Conservation (phyloP, 2,888 invertebrate species). For the Cybosia mesomella region DNA sequence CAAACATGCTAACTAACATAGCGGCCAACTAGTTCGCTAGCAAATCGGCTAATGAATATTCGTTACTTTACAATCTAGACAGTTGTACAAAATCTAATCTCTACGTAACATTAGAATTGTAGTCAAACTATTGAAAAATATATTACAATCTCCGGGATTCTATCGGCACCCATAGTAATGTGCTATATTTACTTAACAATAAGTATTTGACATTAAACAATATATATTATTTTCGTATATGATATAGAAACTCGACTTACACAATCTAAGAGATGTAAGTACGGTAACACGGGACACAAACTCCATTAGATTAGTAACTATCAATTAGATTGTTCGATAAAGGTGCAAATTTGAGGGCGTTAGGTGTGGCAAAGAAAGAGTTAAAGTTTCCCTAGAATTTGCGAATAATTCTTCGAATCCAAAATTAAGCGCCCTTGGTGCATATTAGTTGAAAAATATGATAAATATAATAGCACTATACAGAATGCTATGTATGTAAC, state of each 20-base stretch:
- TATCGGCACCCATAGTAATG: slow-evolving; percentile 27
- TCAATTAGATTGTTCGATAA: neutral
- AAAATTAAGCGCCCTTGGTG: no score
- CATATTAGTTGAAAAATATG: no score
- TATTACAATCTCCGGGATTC: slow-evolving; percentile 36
- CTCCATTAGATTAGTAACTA: neutral
- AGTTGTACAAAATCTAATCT: slow-evolving; percentile 50
- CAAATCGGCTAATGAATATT: slow-evolving; percentile 15
- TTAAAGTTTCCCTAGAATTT: no score
- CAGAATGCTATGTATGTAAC: no score
- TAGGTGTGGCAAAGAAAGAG: neutral
- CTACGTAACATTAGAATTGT: slow-evolving; percentile 46
- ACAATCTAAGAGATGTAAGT: neutral
- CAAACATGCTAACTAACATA: slow-evolving; percentile 17
- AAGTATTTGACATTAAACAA: slow-evolving; percentile 28
- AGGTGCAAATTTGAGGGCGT: slow-evolving; percentile 10
- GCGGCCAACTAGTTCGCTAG: slow-evolving; percentile 6
- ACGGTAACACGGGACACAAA: neutral
- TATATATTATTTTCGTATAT: slow-evolving; percentile 22
- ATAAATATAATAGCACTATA: no score
- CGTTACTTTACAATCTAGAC: slow-evolving; percentile 32
- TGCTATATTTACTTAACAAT: slow-evolving; percentile 32
- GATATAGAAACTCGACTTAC: slow-evolving; percentile 25
- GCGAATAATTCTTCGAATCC: no score
- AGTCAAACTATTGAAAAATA: slow-evolving; percentile 54